Evolutionary conservation across 2,797 vertebrate species (phyloP), one percentile per base, ranked within the genome.

Genomic region (Oreochromis grahami): DNA sequence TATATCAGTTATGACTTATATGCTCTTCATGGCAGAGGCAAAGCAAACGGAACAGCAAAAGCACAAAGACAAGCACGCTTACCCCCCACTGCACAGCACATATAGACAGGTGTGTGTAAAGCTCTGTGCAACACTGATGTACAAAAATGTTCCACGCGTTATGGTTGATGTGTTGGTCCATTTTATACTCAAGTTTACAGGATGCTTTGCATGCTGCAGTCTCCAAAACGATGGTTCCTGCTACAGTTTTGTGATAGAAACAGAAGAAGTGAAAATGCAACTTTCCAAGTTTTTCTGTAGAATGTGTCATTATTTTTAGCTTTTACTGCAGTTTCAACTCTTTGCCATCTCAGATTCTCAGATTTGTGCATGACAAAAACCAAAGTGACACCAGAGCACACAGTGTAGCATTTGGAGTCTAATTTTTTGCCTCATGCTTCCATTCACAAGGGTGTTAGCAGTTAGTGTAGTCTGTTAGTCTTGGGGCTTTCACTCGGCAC

Each of bases 191-290:
- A 74, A 1, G 0, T 19, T 50, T 32, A 10, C 17, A 8, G 41
- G 21, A 29, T 1, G 0, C 65, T 29, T 26, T 19, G 12, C 70
- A 32, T 10, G 7, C 26, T 0, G 11, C 29, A n/a, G 26, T 32
- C 26, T 50, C 43, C 17, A 50, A 74, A 74, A 50, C 0, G 7
- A 50, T 45, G 65, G 41, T 70, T 70, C 41, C 65, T 2, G 15
- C 41, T 26, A 26, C 38, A 70, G 38, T 43, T 43, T 70, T 45
- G 65, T 70, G 26, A 70, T 45, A 70, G 65, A 10, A 70, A 26
- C 21, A 17, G 65, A 70, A 43, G 2, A 70, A 0, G 65, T 45
- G 14, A 70, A 70, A 45, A 19, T 48, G 43, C 68, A 48, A 48
- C 43, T 72, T 72, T 1, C 26, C 68, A 48, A 19, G 43, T 48